Evolutionary conservation across 1,140 invertebrate genomes (phyloP).

Genomic region (Drosophila albomicans): DNA sequence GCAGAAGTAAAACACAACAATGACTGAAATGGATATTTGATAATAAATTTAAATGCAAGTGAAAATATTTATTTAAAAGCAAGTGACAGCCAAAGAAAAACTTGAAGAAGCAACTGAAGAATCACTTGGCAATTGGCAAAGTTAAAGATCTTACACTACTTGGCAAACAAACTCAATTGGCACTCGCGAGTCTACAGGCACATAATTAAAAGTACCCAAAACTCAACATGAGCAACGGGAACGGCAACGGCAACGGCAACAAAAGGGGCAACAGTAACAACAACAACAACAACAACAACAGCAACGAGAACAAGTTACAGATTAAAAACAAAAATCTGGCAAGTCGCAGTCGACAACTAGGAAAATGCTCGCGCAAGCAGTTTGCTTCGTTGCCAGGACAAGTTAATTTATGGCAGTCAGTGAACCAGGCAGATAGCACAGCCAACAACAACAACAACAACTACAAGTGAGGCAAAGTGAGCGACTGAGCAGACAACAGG

Average conservation of each 20-base stretch:
- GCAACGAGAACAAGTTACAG: constrained; percentile 31
- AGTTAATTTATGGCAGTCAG: constrained; percentile 83
- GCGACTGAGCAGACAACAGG: constrained; percentile 52
- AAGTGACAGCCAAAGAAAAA: background rate
- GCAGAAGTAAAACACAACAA: background rate
- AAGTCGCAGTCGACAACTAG: constrained; percentile 48
- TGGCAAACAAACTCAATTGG: constrained; percentile 34
- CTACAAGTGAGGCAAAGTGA: constrained; percentile 10
- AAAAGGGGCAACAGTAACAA: background rate
- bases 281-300: constrained; percentile 9
- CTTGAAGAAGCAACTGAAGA: background rate
- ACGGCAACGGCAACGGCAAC: background rate
- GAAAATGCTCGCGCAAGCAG: constrained; percentile 47
- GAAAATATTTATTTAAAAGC: background rate
- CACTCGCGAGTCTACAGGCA: constrained; percentile 12
- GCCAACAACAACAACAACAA: constrained; percentile 39
- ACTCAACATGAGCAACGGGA: constrained; percentile 9
- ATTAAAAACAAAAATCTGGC: constrained; percentile 62
- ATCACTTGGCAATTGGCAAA: background rate
- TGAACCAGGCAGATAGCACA: constrained; percentile 76
- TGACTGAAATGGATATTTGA: background rate
- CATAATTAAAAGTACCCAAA: constrained; percentile 52
- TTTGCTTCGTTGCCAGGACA: constrained; percentile 64
- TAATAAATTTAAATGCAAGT: background rate
- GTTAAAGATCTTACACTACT: constrained; percentile 2